These are phyloP conservation scores for Alcis repandata DNA, from an alignment of 2,888 invertebrate genomes.

Conservation along the genomic window DNA sequence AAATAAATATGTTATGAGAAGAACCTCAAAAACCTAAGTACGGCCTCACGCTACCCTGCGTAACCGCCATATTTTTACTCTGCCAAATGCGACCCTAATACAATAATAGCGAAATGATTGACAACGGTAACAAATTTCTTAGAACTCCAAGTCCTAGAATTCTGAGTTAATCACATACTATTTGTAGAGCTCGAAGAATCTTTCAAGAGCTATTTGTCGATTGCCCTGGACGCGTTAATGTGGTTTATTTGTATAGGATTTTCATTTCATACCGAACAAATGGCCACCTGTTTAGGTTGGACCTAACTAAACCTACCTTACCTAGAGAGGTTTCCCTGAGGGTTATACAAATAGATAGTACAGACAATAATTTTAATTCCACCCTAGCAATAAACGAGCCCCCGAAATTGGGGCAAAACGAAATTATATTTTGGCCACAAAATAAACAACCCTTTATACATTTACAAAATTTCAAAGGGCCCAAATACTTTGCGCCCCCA, in stretches of 20 bases:
- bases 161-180: background rate
- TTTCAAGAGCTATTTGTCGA: background rate
- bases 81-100: no score
- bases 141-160: no score
- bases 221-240: background rate
- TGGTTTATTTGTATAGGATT: background rate
- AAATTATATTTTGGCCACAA: slow-evolving; percentile 14
- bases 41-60: no score
- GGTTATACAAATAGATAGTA: background rate
- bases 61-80: no score
- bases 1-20: no score
- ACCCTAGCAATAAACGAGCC: slow-evolving; percentile 10
- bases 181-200: background rate
- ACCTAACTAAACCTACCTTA: no score
- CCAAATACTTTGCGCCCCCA: slow-evolving; percentile 23
- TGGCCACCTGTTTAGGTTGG: background rate
- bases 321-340: no score
- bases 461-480: slow-evolving; percentile 15
- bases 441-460: slow-evolving; percentile 8
- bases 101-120: no score
- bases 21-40: no score
- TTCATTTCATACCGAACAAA: background rate
- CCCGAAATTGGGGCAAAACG: slow-evolving; percentile 4
- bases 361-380: slow-evolving; percentile 14
- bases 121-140: no score